Conservation (phyloP, 92 coral and sea anemone genomes). For the Umimayanthus kanabou region DNA sequence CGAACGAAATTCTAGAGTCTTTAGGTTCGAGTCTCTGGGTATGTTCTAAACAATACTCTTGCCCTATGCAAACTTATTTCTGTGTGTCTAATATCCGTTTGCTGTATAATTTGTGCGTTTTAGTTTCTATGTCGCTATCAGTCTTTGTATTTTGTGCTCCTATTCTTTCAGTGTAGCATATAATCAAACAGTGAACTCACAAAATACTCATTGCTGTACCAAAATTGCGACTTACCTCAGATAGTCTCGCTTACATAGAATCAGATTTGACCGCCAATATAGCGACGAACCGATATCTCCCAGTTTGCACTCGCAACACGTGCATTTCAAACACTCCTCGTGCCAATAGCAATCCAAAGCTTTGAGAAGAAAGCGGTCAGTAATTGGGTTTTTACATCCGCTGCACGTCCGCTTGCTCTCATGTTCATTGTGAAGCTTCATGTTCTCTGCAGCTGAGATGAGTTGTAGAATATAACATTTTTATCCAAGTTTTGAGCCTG, state of each 20-base stretch:
- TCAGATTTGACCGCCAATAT: conserved; percentile 77
- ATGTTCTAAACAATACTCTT: neutral
- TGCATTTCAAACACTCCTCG: conserved; percentile 82
- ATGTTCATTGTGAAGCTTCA: conserved; percentile 30
- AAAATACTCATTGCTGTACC: no score
- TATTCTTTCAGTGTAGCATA: neutral
- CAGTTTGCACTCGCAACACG: conserved; percentile 82
- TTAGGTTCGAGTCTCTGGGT: neutral
- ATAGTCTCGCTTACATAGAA: conserved; percentile 83
- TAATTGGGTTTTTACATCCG: conserved; percentile 77
- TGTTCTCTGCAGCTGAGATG: conserved; percentile 48
- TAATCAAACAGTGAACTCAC: neutral
- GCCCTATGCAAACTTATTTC: neutral
- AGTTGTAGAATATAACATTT: neutral
- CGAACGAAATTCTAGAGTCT: neutral
- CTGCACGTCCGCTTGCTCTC: conserved; percentile 64
- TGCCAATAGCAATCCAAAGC: conserved; percentile 89
- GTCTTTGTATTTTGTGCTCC: neutral
- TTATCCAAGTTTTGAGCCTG: neutral
- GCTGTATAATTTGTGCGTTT: no score
- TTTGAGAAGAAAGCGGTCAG: conserved; percentile 76
- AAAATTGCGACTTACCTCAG: conserved; percentile 60
- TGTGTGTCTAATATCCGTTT: neutral
- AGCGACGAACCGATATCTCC: conserved; percentile 86
- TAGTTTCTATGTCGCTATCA: neutral